These are phyloP conservation scores for Papilio gigon DNA, from an alignment of 2,888 invertebrate species.

Conservation along the genomic window DNA sequence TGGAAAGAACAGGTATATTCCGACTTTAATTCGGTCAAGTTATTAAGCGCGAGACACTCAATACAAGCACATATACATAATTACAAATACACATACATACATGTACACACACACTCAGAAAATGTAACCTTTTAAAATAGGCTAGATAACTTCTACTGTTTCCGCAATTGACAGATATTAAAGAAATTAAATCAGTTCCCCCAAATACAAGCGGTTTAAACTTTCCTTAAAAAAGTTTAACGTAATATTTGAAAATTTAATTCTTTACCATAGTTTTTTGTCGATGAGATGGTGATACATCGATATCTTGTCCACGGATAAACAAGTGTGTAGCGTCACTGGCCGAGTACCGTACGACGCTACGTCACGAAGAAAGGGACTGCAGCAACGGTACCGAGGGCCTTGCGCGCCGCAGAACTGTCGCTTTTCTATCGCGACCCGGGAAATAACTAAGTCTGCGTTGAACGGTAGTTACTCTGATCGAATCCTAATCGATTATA, in stretches of 20 bases:
- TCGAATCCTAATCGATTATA: not conserved
- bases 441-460: slow-evolving; percentile 14
- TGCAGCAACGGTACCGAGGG: slow-evolving; percentile 67
- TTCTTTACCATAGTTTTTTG: not conserved
- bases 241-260: not conserved
- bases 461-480: slow-evolving; percentile 5
- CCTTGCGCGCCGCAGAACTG: slow-evolving; percentile 66
- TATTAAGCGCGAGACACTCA: not conserved
- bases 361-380: slow-evolving; percentile 82
- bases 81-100: no score
- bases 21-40: not conserved
- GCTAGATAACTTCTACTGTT: no score
- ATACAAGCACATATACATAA: no score
- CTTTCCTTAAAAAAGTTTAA: no score
- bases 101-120: not conserved
- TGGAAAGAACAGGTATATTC: not conserved
- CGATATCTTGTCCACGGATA: slow-evolving; percentile 46
- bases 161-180: no score
- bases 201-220: no score
- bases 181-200: no score
- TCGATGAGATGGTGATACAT: not conserved
- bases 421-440: slow-evolving; percentile 66
- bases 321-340: slow-evolving; percentile 57
- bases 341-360: slow-evolving; percentile 72
- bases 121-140: not conserved